Conservation (phyloP, 1,140 invertebrate genomes). For the Atta colombica region DNA sequence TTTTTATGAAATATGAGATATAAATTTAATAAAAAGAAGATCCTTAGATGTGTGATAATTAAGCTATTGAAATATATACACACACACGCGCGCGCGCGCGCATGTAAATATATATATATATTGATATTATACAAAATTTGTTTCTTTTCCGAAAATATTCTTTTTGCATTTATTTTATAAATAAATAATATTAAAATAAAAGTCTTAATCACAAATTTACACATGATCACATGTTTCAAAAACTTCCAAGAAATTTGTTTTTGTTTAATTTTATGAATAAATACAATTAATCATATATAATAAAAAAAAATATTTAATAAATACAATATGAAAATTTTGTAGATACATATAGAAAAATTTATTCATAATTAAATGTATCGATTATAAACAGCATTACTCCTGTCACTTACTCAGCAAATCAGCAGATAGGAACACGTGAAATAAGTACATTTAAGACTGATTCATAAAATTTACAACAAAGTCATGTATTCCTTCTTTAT, state of each 20-base stretch:
- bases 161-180: neutral
- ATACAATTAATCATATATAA: constrained; percentile 13
- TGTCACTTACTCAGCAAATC: neutral
- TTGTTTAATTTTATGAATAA: neutral
- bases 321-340: constrained; percentile 15
- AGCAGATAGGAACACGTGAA: neutral
- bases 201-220: neutral
- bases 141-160: neutral
- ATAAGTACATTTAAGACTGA: constrained; percentile 43
- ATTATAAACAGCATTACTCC: neutral
- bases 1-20: neutral
- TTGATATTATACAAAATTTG: constrained; percentile 6
- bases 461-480: constrained; percentile 67
- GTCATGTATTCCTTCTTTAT: constrained; percentile 72
- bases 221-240: neutral
- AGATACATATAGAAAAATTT: constrained; percentile 24
- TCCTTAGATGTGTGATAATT: neutral
- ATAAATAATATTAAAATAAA: neutral
- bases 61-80: neutral
- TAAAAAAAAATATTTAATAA: constrained; percentile 45
- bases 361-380: constrained; percentile 36
- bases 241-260: neutral
- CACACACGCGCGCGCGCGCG: too few species aligned
- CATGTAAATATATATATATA: neutral
- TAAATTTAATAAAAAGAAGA: constrained; percentile 4